Evolutionary conservation across 2,113 vertebrate species (phyloP), one percentile per base, ranked within the genome.

Genomic region (Urocitellus parryii): DNA sequence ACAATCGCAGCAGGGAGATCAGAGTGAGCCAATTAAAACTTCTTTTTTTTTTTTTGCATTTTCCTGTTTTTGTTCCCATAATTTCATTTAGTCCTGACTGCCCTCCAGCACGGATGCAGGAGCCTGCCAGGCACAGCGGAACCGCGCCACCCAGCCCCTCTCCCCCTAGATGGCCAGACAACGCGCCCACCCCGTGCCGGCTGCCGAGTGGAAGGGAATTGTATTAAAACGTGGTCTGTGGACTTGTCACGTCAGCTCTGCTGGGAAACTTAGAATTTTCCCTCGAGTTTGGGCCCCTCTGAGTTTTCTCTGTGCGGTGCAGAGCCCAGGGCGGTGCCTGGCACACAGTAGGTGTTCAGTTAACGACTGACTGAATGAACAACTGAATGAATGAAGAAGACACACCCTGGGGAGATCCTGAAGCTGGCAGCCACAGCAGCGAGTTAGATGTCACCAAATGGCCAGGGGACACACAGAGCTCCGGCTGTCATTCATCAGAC

Each of bases 1-100:
- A 92, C 81, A 88, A 93, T 98, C 97, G 5, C 93, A 98, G 97
- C 91, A 67, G 94, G 94, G 83, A 96, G 97, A 97, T 96, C 95
- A 98, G 97, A 98, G 90, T 67, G 91, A 96, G 96, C 96, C 97
- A 97, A 97, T 95, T 95, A 96, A 96, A 98, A 91, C 68, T 87
- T 89, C 82, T 96, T 92, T 80, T 84, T 63, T 72, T 84, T 72
- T 90, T 94, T 82, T 45, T 45, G 42, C 77, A 80, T 93, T 98
- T 97, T 88, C 83, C 65, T 78, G 39, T 96, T 81, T 96, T 74
- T 34, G 68, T 81, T 94, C 17, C 96, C 82, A n/a, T 90, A n/a
- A 92, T 98, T 97, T 98, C 96, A 96, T 95, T 95, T 61, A 65
- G 74, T 97, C 80, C 87, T 78, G 70, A 95, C 92, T 96, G 96